Evolutionary conservation across 2,888 invertebrate species (phyloP).

Genomic region (Leucoma salicis): DNA sequence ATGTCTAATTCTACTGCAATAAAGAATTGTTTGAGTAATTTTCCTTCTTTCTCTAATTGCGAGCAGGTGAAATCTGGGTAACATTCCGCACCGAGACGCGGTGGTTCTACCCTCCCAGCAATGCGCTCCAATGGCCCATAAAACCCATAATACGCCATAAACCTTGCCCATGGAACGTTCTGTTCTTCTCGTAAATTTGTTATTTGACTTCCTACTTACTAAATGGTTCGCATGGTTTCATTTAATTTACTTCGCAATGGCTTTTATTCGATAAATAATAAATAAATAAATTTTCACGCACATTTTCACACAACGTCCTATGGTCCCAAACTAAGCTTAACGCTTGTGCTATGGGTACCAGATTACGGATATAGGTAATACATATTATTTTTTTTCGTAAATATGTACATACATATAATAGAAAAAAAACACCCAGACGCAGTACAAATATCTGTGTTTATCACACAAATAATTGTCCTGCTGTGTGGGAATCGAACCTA

Average conservation of each 20-base stretch:
- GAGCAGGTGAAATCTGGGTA: slow-evolving; percentile 27
- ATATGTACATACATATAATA: no score
- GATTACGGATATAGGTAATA: no score
- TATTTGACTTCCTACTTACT: slow-evolving; percentile 26
- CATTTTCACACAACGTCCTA: no score
- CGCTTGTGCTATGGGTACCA: no score
- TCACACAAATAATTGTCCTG: no score
- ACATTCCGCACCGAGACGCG: slow-evolving; percentile 15
- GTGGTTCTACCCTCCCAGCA: slow-evolving; percentile 26
- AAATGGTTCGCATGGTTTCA: slow-evolving; percentile 34
- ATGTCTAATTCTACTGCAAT: no score
- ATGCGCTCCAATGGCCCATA: slow-evolving; percentile 46
- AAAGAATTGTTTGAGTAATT: slow-evolving; percentile 1
- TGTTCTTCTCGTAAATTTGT: slow-evolving; percentile 42
- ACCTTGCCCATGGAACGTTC: slow-evolving; percentile 49
- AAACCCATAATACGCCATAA: slow-evolving; percentile 49
- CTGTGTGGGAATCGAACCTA: no score
- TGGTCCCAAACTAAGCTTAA: no score
- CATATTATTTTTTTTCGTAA: no score
- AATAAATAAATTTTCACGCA: no score
- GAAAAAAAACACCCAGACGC: no score
- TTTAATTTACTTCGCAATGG: slow-evolving; percentile 36
- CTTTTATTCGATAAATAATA: slow-evolving; percentile 23
- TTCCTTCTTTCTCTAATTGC: slow-evolving; percentile 10
- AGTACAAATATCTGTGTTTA: no score